Conservation (phyloP, 2,113 vertebrate species). For the Aplodontia rufa region DNA sequence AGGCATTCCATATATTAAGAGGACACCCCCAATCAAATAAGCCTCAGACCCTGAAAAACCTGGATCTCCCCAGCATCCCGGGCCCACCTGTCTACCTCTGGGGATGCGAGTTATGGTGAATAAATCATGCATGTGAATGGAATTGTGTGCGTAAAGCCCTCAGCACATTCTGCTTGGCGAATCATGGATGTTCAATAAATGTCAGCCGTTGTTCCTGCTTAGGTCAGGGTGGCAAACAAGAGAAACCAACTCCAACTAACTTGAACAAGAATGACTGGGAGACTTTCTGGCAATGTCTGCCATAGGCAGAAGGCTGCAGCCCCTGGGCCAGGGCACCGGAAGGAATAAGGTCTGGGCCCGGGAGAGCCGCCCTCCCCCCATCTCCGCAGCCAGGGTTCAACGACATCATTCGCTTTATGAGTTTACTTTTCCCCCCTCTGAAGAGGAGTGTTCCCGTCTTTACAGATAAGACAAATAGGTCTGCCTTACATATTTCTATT, state of each 20-base stretch:
- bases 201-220: rapidly evolving
- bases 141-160: neutral
- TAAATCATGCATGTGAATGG: too few relatives aligned
- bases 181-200: neutral
- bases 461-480: conserved; percentile 73
- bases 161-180: neutral
- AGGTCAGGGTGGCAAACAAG: too few relatives aligned
- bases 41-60: neutral
- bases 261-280: neutral
- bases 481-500: conserved; percentile 80
- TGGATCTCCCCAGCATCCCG: neutral
- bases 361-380: neutral
- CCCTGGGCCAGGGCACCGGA: neutral
- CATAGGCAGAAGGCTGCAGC: neutral
- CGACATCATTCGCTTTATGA: conserved; percentile 48
- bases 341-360: neutral
- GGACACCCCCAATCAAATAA: neutral
- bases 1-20: neutral
- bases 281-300: neutral
- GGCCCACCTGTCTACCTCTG: neutral
- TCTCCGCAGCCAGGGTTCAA: neutral
- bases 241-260: neutral
- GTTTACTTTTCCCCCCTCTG: neutral
- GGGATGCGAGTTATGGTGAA: too few relatives aligned
- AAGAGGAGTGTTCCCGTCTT: conserved; percentile 55